A percentile compares a stretch with the other conserved stretches of the same genome.
Conservation (phyloP, 2,797 vertebrate species). For the Eulemur albifrons region DNA sequence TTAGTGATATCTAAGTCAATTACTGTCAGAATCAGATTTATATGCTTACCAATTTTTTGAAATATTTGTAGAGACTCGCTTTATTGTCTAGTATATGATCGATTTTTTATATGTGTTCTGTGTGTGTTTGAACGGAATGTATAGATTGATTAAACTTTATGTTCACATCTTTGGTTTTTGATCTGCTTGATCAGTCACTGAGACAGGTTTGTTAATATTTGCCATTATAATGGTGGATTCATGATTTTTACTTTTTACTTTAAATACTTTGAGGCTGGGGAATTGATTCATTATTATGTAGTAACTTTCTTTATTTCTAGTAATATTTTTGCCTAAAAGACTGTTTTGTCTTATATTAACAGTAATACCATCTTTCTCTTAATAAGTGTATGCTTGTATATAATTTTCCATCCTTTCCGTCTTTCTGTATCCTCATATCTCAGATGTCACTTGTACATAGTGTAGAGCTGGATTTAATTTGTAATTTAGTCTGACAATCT, state of each 20-base stretch:
- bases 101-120: not conserved
- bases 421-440: not conserved
- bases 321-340: not conserved
- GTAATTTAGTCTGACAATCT: not conserved
- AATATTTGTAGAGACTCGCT: not conserved
- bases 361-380: not conserved
- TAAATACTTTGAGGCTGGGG: not conserved
- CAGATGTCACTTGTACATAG: not conserved
- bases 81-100: not conserved
- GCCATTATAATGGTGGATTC: not conserved
- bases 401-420: not conserved
- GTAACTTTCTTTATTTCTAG: not conserved
- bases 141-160: not conserved
- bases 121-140: constrained; percentile 8
- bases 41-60: not conserved
- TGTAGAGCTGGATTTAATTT: constrained; percentile 34
- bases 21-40: not conserved
- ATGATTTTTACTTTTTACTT: constrained; percentile 28
- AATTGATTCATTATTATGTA: not conserved
- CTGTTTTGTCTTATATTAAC: not conserved
- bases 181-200: not conserved
- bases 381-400: not conserved
- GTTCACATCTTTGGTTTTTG: not conserved
- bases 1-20: not conserved
- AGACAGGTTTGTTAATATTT: not conserved